Evolutionary conservation across 2,888 invertebrate species (phyloP).

Genomic region (Suillia variegata): DNA sequence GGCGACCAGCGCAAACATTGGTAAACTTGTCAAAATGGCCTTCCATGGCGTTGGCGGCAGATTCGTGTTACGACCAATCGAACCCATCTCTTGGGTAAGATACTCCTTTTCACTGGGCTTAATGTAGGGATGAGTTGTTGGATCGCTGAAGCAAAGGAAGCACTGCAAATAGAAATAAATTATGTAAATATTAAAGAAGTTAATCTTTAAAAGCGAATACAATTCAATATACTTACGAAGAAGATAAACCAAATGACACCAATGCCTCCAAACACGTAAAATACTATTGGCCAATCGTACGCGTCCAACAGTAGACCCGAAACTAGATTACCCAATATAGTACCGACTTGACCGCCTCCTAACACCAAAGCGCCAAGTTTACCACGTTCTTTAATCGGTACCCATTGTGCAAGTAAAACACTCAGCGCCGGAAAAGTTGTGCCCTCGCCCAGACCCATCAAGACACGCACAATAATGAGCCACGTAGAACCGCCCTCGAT

Average conservation of each 20-base stretch:
- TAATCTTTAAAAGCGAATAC: too few relatives aligned
- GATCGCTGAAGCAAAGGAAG: conserved; percentile 71
- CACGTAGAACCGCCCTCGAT: conserved; percentile 68
- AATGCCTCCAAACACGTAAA: conserved; percentile 79
- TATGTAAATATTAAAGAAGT: too few relatives aligned
- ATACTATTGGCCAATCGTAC: conserved; percentile 77
- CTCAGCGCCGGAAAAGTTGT: conserved; percentile 85
- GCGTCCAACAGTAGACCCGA: conserved; percentile 74
- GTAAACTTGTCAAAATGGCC: conserved; percentile 70
- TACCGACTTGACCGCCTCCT: conserved; percentile 74
- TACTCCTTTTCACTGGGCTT: conserved; percentile 73
- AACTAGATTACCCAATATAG: conserved; percentile 68
- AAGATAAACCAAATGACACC: conserved; percentile 76
- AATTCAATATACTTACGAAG: conserved; percentile 67
- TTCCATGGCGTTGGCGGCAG: conserved; percentile 74
- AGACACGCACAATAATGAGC: conserved; percentile 74
- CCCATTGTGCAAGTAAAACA: conserved; percentile 80
- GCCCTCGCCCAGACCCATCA: conserved; percentile 86
- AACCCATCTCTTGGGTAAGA: conserved; percentile 69
- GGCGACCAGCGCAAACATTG: conserved; percentile 76
- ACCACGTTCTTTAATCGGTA: conserved; percentile 77
- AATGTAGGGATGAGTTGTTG: conserved; percentile 76
- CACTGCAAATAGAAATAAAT: too few relatives aligned
- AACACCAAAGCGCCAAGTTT: conserved; percentile 80
- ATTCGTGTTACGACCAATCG: conserved; percentile 63